Percentiles rank a stretch among this genome's conserved stretches.
Conservation (phyloP, 2,797 vertebrate species). For the Enteromius mattozi region DNA sequence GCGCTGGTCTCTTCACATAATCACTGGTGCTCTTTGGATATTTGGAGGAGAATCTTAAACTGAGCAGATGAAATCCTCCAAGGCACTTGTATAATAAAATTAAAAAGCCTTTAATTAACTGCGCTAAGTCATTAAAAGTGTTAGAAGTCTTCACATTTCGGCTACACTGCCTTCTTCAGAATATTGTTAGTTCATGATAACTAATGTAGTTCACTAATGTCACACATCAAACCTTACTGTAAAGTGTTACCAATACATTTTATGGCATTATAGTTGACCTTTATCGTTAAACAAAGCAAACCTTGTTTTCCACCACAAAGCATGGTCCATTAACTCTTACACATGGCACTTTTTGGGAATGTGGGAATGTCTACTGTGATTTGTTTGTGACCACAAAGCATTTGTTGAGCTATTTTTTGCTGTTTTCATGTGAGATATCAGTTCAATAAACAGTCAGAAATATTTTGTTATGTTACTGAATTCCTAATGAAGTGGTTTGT, state of each 20-base stretch:
- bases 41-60: neutral
- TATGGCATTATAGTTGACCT: too few relatives aligned
- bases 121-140: too few relatives aligned
- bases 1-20: too few relatives aligned
- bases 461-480: slow-evolving; percentile 6
- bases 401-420: slow-evolving; percentile 1
- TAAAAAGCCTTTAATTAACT: too few relatives aligned
- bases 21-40: neutral
- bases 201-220: neutral
- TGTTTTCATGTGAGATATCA: slow-evolving; percentile 6
- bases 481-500: slow-evolving; percentile 18
- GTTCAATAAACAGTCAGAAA: neutral
- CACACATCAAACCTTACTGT: neutral
- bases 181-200: neutral
- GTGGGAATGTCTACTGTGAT: neutral
- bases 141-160: neutral
- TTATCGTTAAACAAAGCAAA: neutral
- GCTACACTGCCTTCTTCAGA: neutral
- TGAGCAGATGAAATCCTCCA: neutral
- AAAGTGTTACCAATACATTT: neutral
- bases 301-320: neutral
- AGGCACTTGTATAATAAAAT: too few relatives aligned
- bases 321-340: neutral
- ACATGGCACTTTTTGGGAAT: slow-evolving; percentile 1
- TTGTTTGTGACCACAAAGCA: slow-evolving; percentile 22